phyloP scores from a whole-genome alignment of 1,140 invertebrate species.

The Dreissena rostriformis region DNA sequence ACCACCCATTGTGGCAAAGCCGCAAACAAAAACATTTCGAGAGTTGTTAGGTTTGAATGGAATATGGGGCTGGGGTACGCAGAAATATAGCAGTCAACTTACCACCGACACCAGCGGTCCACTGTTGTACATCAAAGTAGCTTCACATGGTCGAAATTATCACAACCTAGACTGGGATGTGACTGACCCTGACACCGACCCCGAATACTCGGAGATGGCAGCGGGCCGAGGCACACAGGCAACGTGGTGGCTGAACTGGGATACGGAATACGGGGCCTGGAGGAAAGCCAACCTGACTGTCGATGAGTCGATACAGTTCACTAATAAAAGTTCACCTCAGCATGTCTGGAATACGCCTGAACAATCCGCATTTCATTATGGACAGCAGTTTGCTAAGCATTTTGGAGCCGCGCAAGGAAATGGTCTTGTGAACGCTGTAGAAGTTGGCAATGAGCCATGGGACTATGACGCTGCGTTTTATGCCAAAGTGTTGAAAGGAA shows the following conservation, averaged over 20 bases:
- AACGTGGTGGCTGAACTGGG: constrained; percentile 70
- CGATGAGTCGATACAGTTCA: constrained; percentile 67
- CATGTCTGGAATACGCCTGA: constrained; percentile 60
- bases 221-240: constrained; percentile 63
- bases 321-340: constrained; percentile 54
- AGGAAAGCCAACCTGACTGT: constrained; percentile 56
- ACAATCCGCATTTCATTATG: constrained; percentile 59
- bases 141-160: constrained; percentile 68
- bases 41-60: constrained; percentile 69
- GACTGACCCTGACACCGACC: constrained; percentile 58
- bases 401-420: constrained; percentile 66
- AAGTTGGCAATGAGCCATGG: constrained; percentile 73
- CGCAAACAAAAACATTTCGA: constrained; percentile 50
- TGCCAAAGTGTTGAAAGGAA: constrained; percentile 60
- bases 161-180: constrained; percentile 72
- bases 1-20: constrained; percentile 25
- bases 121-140: constrained; percentile 60
- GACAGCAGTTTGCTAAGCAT: constrained; percentile 62
- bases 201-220: constrained; percentile 64
- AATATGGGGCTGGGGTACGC: constrained; percentile 72
- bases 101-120: constrained; percentile 56
- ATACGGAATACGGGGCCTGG: constrained; percentile 67
- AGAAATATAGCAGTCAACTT: constrained; percentile 54
- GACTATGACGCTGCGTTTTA: constrained; percentile 68
- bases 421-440: constrained; percentile 62